Conservation (phyloP, 1,140 invertebrate species). For the Brachionus sp. region DNA sequence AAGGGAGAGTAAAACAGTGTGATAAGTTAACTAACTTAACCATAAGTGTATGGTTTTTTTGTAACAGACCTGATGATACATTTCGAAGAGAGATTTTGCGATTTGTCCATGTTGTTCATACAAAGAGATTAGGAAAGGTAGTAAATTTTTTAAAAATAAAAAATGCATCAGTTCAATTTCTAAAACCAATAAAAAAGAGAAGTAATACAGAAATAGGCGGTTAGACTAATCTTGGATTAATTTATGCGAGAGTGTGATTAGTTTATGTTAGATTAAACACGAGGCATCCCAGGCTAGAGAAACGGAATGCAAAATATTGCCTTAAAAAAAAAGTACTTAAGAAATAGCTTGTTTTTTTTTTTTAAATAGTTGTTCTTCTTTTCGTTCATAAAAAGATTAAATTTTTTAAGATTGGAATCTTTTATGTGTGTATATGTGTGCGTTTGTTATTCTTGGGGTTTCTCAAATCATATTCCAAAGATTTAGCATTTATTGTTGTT, state of each 20-base stretch:
- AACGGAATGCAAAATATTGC: background rate
- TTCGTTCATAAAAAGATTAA: no score
- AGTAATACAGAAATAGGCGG: background rate
- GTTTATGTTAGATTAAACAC: background rate
- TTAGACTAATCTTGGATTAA: background rate
- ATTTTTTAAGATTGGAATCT: no score
- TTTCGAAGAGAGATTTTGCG: no score
- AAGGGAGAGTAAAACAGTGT: no score
- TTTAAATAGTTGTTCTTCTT: no score
- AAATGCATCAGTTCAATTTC: background rate
- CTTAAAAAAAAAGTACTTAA: background rate
- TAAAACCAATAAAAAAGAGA: background rate
- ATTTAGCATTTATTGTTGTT: slow-evolving; percentile 29
- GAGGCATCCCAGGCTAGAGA: background rate
- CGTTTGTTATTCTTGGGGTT: background rate
- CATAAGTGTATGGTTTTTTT: no score
- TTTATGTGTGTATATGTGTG: no score
- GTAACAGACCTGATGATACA: no score
- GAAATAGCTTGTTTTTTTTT: background rate
- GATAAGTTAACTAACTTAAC: no score
- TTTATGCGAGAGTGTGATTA: background rate
- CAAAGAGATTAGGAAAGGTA: no score
- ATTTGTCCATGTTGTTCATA: no score
- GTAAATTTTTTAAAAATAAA: background rate
- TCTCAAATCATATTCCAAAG: background rate